phyloP scores from a whole-genome alignment of 2,797 vertebrate species.

The Arrhamphus sclerolepis region DNA sequence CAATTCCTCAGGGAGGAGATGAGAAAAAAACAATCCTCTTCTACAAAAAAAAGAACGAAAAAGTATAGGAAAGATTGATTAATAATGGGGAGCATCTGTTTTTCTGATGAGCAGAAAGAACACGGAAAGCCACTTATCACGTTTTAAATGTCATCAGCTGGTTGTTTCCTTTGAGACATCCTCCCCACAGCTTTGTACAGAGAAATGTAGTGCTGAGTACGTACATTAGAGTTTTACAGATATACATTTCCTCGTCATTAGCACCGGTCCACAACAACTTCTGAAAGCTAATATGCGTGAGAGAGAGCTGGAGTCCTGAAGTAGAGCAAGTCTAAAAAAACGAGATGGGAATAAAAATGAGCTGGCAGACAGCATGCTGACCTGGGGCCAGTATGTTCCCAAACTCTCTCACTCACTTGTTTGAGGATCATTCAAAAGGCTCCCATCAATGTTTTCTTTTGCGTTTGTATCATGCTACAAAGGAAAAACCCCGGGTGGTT shows the following conservation, averaged over 20 bases:
- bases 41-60: slow-evolving; percentile 29
- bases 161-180: not conserved
- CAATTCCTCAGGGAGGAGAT: slow-evolving; percentile 50
- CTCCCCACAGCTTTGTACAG: slow-evolving; percentile 5
- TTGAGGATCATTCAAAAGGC: slow-evolving; percentile 24
- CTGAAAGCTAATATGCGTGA: slow-evolving; percentile 9
- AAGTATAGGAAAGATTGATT: slow-evolving; percentile 25
- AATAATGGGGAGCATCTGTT: not conserved
- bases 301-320: not conserved
- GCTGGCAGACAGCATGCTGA: slow-evolving; percentile 48
- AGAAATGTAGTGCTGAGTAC: not conserved
- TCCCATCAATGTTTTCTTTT: slow-evolving; percentile 40
- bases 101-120: not conserved
- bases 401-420: slow-evolving; percentile 50
- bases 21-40: slow-evolving; percentile 38
- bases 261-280: slow-evolving; percentile 37
- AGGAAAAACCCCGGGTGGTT: slow-evolving; percentile 41
- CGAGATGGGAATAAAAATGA: slow-evolving; percentile 38
- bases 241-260: slow-evolving; percentile 1
- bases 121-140: slow-evolving; percentile 10
- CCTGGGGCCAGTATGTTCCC: slow-evolving; percentile 55
- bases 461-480: slow-evolving; percentile 30
- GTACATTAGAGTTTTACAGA: slow-evolving; percentile 1
- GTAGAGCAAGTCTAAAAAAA: slow-evolving; percentile 9
- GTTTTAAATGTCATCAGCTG: slow-evolving; percentile 7